Evolutionary conservation across 1,140 invertebrate genomes (phyloP).

Genomic region (Habropoda laboriosa): DNA sequence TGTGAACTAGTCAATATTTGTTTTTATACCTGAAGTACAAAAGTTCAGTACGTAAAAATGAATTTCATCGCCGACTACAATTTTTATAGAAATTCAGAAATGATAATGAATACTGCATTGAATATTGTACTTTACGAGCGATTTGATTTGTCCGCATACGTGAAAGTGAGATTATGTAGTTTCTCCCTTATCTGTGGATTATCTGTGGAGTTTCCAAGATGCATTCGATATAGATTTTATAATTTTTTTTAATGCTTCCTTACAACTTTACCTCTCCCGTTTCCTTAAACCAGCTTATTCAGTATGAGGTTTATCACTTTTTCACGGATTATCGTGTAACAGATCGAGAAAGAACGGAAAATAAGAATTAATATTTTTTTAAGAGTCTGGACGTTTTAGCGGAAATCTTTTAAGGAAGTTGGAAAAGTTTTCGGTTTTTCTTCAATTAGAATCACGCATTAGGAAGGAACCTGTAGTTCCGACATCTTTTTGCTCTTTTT

Average conservation of each 20-base stretch:
- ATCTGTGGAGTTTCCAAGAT: constrained; percentile 8
- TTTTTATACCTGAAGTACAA: too few relatives aligned
- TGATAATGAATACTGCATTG: not conserved
- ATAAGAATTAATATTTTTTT: too few relatives aligned
- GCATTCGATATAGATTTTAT: not conserved
- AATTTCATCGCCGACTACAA: not conserved
- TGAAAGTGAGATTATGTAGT: constrained; percentile 49
- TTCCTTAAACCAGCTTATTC: too few relatives aligned
- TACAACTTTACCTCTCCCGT: too few relatives aligned
- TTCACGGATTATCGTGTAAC: too few relatives aligned
- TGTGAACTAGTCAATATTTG: not conserved
- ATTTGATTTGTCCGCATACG: constrained; percentile 15
- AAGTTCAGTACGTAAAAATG: not conserved
- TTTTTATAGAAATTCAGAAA: not conserved
- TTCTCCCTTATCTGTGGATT: constrained; percentile 36
- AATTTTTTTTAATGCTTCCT: not conserved
- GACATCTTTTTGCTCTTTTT: not conserved
- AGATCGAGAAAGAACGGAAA: too few relatives aligned
- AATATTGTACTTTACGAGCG: not conserved
- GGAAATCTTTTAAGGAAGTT: too few relatives aligned
- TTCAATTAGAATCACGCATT: not conserved
- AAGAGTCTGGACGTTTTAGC: too few relatives aligned
- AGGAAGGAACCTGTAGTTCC: not conserved
- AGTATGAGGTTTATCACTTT: too few relatives aligned
- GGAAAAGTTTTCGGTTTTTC: not conserved